A percentile compares a stretch with the other conserved stretches of the same genome.
Evolutionary conservation across 2,797 vertebrate genomes (phyloP).

Genomic region (Rhinoraja longicauda): DNA sequence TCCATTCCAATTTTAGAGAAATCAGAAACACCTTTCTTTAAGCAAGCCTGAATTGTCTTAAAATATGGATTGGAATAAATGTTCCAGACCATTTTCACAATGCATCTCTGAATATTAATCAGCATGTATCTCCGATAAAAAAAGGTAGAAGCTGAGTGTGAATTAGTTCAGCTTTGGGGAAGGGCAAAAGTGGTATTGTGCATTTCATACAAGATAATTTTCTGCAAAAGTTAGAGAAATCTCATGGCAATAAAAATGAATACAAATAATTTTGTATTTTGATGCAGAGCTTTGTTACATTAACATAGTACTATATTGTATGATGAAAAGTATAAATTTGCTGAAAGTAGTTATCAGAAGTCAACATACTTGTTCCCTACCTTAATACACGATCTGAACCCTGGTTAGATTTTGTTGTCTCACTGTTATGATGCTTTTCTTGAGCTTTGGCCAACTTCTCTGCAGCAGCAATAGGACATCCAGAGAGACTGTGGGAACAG

Average conservation of each 20-base stretch:
- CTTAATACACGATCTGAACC: slow-evolving; percentile 93
- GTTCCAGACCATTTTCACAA: not conserved
- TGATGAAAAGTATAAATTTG: not conserved
- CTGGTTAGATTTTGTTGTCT: slow-evolving; percentile 87
- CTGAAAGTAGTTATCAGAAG: not conserved
- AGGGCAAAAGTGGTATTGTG: not conserved
- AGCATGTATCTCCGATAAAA: not conserved
- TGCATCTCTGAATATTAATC: not conserved
- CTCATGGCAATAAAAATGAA: not conserved
- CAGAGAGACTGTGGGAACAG: slow-evolving; percentile 81
- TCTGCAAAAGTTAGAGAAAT: not conserved
- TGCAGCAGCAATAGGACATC: slow-evolving; percentile 94
- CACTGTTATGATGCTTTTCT: slow-evolving; percentile 92
- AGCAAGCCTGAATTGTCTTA: no score
- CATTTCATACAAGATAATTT: not conserved
- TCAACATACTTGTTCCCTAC: slow-evolving; percentile 58
- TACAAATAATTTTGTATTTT: not conserved
- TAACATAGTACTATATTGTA: not conserved
- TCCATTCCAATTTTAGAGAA: not conserved
- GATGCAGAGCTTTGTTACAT: not conserved
- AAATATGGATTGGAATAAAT: not conserved
- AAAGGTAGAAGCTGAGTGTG: not conserved
- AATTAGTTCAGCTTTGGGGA: not conserved
- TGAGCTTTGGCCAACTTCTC: slow-evolving; percentile 98
- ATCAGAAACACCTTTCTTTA: not conserved